phyloP scores from a whole-genome alignment of 2,113 vertebrate species.

The Synchiropus splendidus region DNA sequence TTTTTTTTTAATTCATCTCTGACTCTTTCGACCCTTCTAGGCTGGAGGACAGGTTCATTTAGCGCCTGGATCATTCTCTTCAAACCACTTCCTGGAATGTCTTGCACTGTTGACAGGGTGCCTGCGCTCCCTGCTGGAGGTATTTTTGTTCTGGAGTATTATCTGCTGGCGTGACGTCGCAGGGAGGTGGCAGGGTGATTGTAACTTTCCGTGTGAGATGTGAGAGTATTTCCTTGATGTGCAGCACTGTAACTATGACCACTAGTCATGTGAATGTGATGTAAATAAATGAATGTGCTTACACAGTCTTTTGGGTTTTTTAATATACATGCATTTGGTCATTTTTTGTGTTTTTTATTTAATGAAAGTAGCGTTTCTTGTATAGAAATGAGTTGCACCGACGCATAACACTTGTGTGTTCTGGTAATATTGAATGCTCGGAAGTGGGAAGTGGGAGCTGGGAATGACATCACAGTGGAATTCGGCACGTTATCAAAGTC shows the following conservation, averaged over 20 bases:
- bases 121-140: constrained; percentile 4
- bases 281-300: constrained; percentile 44
- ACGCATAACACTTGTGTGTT: too few species aligned
- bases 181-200: constrained; percentile 17
- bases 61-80: constrained; percentile 15
- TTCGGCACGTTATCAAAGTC: too few species aligned
- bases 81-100: constrained; percentile 29
- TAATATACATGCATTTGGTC: constrained; percentile 11
- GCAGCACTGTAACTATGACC: constrained; percentile 20
- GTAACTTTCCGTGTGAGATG: neutral
- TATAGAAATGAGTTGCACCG: too few species aligned
- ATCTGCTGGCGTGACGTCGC: too few species aligned
- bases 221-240: constrained; percentile 10
- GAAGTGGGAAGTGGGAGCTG: too few species aligned
- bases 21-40: constrained; percentile 14
- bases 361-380: too few species aligned
- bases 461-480: too few species aligned
- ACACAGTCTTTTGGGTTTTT: constrained; percentile 3
- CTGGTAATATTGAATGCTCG: too few species aligned
- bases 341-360: neutral
- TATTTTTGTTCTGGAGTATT: constrained; percentile 25
- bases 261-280: constrained; percentile 45
- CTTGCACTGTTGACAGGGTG: constrained; percentile 35
- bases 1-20: constrained; percentile 28
- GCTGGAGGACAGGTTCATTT: constrained; percentile 23